Percentiles rank a stretch among this genome's conserved stretches.
These are phyloP conservation scores for Cinclus cinclus DNA, from an alignment of 2,113 vertebrate genomes.

Conservation along the genomic window DNA sequence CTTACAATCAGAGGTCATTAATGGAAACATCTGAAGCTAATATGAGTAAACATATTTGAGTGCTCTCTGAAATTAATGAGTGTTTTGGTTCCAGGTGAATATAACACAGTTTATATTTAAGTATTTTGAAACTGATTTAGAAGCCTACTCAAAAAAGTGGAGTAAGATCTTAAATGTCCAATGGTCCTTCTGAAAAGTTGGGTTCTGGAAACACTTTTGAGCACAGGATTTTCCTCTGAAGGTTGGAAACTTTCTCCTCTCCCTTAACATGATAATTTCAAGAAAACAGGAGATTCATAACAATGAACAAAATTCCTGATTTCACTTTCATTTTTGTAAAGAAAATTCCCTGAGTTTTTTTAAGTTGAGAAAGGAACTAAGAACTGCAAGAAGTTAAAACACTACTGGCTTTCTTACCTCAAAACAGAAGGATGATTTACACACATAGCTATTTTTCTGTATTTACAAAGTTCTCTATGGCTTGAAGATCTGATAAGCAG, in stretches of 20 bases:
- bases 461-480: not conserved
- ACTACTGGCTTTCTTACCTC: not conserved
- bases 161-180: not conserved
- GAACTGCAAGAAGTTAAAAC: not conserved
- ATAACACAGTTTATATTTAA: not conserved
- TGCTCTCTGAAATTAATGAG: not conserved
- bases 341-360: not conserved
- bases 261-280: not conserved
- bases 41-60: not conserved
- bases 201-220: not conserved
- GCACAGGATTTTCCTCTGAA: not conserved
- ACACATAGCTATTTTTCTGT: not conserved
- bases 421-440: not conserved
- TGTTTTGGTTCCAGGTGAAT: not conserved
- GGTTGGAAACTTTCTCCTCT: not conserved
- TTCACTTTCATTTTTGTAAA: not conserved
- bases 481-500: not conserved
- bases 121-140: not conserved
- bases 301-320: not conserved
- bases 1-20: slow-evolving; percentile 39
- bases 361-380: not conserved
- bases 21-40: slow-evolving; percentile 35
- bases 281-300: not conserved
- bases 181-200: not conserved
- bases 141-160: not conserved